Evolutionary conservation across 2,797 vertebrate species (phyloP).

Genomic region (Anabas testudineus): DNA sequence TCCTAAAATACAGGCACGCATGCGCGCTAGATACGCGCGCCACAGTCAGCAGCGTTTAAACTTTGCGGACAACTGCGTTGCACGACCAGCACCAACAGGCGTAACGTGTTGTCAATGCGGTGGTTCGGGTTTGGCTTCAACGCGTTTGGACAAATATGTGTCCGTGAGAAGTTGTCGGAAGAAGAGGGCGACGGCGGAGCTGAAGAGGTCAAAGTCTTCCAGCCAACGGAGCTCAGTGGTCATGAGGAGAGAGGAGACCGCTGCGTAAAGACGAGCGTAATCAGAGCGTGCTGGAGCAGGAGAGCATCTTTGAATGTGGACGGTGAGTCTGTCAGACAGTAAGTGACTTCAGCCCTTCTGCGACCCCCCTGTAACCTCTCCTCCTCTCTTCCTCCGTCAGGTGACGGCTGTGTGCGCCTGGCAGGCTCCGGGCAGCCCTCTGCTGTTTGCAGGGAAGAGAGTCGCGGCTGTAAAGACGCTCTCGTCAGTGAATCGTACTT

Average conservation of each 20-base stretch:
- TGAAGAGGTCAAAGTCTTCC: constrained; percentile 48
- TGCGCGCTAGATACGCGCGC: constrained; percentile 16
- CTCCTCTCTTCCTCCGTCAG: constrained; percentile 59
- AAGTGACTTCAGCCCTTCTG: neutral
- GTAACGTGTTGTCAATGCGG: constrained; percentile 39
- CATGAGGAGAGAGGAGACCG: constrained; percentile 6
- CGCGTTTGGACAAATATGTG: constrained; percentile 84
- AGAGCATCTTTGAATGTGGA: constrained; percentile 63
- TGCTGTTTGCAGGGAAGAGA: constrained; percentile 9
- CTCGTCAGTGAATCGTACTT: constrained; percentile 84
- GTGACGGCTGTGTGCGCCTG: constrained; percentile 68
- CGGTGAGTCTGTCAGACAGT: constrained; percentile 39
- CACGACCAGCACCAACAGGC: too few relatives aligned
- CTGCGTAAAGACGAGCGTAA: neutral
- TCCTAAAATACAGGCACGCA: neutral
- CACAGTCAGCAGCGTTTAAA: neutral
- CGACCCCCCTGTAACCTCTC: too few relatives aligned
- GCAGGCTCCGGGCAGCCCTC: constrained; percentile 68
- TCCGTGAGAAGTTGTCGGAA: neutral
- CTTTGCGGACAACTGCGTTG: constrained; percentile 30
- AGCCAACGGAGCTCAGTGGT: constrained; percentile 55
- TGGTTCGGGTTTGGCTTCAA: constrained; percentile 92
- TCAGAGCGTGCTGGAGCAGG: constrained; percentile 82
- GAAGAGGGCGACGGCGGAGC: neutral
- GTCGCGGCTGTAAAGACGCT: constrained; percentile 82